phyloP scores from a whole-genome alignment of 2,797 vertebrate species.

The Enteromius fasciolatus region DNA sequence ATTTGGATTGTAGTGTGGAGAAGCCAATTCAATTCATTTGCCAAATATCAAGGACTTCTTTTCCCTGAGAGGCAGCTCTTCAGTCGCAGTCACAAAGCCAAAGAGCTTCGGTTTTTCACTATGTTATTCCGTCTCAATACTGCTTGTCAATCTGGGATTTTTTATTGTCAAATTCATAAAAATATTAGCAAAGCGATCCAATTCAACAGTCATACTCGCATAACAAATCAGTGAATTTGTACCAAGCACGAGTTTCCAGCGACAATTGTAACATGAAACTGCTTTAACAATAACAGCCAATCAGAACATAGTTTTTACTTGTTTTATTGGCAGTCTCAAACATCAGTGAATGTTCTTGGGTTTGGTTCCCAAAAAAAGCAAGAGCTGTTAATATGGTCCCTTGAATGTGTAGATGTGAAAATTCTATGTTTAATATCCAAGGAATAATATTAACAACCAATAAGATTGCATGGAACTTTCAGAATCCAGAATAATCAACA shows the following conservation, averaged over 20 bases:
- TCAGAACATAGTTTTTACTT: background rate
- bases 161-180: background rate
- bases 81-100: conserved; percentile 11
- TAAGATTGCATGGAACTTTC: background rate
- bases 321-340: background rate
- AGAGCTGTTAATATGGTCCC: background rate
- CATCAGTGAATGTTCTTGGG: background rate
- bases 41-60: conserved; percentile 57
- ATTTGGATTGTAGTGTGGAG: conserved; percentile 40
- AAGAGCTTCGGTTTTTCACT: background rate
- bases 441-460: background rate
- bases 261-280: background rate
- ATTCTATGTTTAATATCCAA: background rate
- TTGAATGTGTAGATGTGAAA: background rate
- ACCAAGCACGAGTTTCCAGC: background rate
- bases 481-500: background rate
- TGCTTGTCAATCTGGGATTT: background rate
- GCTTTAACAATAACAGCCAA: background rate
- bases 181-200: background rate
- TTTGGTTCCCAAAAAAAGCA: background rate
- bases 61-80: conserved; percentile 51
- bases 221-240: background rate
- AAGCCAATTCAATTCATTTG: conserved; percentile 57
- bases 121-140: background rate
- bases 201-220: background rate